Evolutionary conservation across 30 jellyfish, hydroid and myxozoan genomes (phyloP).

Genomic region (Aurelia sp.): DNA sequence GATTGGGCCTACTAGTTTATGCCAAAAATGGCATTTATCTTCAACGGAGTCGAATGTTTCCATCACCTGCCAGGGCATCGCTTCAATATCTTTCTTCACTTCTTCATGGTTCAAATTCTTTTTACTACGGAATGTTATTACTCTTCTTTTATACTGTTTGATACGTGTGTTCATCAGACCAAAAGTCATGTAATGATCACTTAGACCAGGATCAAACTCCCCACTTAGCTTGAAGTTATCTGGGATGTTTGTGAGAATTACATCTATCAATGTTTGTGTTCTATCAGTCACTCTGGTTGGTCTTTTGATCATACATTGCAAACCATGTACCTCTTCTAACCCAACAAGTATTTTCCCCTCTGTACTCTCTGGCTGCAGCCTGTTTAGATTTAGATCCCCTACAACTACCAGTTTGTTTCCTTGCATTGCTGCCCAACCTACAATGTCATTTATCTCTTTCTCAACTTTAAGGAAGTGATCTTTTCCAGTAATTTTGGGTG

Average conservation of each 20-base stretch:
- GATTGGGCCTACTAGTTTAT: constrained; percentile 4
- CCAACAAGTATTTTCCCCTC: too few relatives aligned
- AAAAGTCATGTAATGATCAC: not conserved
- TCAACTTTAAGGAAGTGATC: too few relatives aligned
- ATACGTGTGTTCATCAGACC: not conserved
- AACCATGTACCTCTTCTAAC: too few relatives aligned
- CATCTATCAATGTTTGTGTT: not conserved
- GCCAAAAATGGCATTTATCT: constrained; percentile 7
- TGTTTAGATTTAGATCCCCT: too few relatives aligned
- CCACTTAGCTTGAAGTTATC: not conserved
- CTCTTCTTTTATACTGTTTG: not conserved
- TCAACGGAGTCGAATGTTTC: not conserved
- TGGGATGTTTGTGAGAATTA: not conserved
- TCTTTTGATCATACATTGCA: too few relatives aligned
- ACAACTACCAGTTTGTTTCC: too few relatives aligned
- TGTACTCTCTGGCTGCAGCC: too few relatives aligned
- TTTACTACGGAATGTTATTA: not conserved
- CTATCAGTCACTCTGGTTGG: too few relatives aligned
- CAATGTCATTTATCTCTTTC: too few relatives aligned
- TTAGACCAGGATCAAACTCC: not conserved
- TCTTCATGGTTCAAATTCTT: not conserved
- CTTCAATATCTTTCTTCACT: not conserved
- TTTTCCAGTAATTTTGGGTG: too few relatives aligned
- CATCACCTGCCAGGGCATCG: not conserved
- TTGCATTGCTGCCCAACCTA: too few relatives aligned